These are phyloP conservation scores for Argyresthia goedartella DNA, from an alignment of 2,888 invertebrate genomes.

Conservation along the genomic window DNA sequence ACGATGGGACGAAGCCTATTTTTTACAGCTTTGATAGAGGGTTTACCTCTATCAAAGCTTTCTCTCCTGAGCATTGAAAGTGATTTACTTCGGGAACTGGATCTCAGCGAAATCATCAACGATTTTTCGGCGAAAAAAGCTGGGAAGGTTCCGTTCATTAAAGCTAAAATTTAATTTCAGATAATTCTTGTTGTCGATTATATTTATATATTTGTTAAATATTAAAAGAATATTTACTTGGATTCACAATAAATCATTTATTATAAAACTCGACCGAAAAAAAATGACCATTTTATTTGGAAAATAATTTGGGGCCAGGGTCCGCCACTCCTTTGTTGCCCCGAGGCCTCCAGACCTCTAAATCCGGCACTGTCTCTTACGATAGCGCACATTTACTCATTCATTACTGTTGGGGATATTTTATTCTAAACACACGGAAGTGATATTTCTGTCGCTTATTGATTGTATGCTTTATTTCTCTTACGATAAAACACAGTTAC, in stretches of 20 bases:
- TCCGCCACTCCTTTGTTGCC: constrained; percentile 10
- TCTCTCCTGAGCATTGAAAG: neutral
- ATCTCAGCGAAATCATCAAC: neutral
- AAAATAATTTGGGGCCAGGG: constrained; percentile 1
- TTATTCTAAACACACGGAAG: too few relatives aligned
- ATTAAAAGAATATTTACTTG: neutral
- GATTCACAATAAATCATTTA: neutral
- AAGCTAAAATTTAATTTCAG: neutral
- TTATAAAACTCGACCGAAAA: neutral
- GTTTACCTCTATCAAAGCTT: neutral
- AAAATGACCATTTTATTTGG: neutral
- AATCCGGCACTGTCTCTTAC: constrained; percentile 20
- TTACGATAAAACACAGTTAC: too few relatives aligned
- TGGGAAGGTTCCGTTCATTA: neutral
- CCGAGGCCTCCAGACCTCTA: constrained; percentile 10
- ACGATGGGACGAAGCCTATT: neutral
- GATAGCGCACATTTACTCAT: too few relatives aligned
- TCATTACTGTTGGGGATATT: too few relatives aligned
- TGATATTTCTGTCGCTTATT: too few relatives aligned
- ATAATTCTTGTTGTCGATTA: neutral
- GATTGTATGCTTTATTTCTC: too few relatives aligned
- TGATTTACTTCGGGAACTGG: neutral
- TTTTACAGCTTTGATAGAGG: too few relatives aligned
- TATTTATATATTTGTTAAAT: neutral
- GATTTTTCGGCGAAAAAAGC: neutral